Evolutionary conservation across 1,140 invertebrate species (phyloP), one percentile per base, ranked within the genome.

Genomic region (Trissolcus basalis): DNA sequence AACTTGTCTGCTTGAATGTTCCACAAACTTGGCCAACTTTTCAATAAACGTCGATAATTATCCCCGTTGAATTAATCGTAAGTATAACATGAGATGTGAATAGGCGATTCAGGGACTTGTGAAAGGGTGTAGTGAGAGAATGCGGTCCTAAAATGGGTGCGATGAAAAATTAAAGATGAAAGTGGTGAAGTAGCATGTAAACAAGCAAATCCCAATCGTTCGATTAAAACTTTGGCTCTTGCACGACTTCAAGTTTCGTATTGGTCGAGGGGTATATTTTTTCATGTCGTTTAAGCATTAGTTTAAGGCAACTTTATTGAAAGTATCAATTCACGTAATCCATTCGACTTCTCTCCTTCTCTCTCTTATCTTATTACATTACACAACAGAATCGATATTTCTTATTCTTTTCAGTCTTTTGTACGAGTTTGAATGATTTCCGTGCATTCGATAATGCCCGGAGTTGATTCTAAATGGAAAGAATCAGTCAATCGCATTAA

Each of bases 381-480:
- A 14, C 64, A 59, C 54, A 58, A 68, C 48, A 68, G 32, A 68
- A 68, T 58, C 64, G 54, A 53, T 59, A 54, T 49, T n/a, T 43
- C 39, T 65, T 19, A 13, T 65, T 56, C 27, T 16, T 8, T 53
- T 36, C 11, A 51, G 19, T 44, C 12, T 54, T 59, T 58, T 68
- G 54, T 58, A 44, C 33, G 48, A 45, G 39, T 68, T 59, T 68
- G 54, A 68, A 53, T 59, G 54, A 59, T 58, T 68, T 68, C 8
- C 45, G 35, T 56, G n/a, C 16, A 33, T 44, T 27, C 19, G 19
- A 27, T 27, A 27, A 27, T 27, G 19, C 19, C 19, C 1, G 19
- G 19, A 27, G 13, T 56, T n/a, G 35, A 56, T 56, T 53, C 33
- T 41, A 44, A 44, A 33, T 39, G 33, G 14, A 47, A 47, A 48